Evolutionary conservation across 2,797 vertebrate genomes (phyloP).

Genomic region (Echiichthys vipera): DNA sequence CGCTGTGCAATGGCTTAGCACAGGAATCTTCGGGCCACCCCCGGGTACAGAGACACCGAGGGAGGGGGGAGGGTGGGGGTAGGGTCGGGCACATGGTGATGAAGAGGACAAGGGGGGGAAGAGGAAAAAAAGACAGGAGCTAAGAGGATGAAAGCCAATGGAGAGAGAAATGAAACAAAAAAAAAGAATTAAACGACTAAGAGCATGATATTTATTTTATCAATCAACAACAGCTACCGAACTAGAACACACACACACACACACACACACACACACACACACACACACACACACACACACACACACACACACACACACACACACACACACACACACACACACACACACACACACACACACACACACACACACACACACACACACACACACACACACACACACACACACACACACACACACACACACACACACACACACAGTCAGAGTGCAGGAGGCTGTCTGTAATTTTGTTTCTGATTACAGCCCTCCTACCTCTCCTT

Average conservation of each 20-base stretch:
- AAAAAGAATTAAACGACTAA: constrained; percentile 16
- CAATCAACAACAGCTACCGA: constrained; percentile 48
- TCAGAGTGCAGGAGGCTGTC: constrained; percentile 59
- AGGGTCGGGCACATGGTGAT: constrained; percentile 44
- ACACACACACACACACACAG: constrained; percentile 61
- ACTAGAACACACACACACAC: constrained; percentile 30
- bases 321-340: constrained; percentile 58
- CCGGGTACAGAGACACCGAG: constrained; percentile 85
- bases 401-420: constrained; percentile 23
- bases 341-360: constrained; percentile 35
- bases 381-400: constrained; percentile 30
- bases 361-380: constrained; percentile 60
- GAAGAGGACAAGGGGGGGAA: constrained; percentile 39
- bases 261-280: constrained; percentile 50
- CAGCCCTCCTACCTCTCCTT: constrained; percentile 70
- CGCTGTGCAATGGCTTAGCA: constrained; percentile 93
- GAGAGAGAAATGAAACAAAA: constrained; percentile 8
- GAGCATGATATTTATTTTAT: constrained; percentile 58
- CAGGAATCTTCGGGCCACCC: constrained; percentile 98
- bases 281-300: constrained; percentile 52
- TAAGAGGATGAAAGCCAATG: constrained; percentile 25
- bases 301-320: constrained; percentile 15
- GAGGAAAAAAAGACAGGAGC: constrained; percentile 9
- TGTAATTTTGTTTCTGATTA: constrained; percentile 77
- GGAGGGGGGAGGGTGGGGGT: constrained; percentile 8